A percentile compares a stretch with the other conserved stretches of the same genome.
Conservation (phyloP, 2,888 invertebrate genomes). For the Sarcophaga subvicina region DNA sequence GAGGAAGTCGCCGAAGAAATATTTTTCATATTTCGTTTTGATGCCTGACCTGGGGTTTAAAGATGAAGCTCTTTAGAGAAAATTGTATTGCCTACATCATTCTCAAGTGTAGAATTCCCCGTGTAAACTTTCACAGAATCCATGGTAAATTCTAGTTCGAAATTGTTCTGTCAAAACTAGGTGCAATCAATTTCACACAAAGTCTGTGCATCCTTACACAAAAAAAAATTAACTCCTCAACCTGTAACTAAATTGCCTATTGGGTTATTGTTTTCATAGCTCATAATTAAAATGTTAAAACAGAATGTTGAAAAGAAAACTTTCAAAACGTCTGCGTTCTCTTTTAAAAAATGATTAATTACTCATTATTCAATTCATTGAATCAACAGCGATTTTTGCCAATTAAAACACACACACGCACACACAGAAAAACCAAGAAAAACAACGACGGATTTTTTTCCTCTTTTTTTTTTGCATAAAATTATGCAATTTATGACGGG, state of each 20-base stretch:
- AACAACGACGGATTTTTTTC: not conserved
- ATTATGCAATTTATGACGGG: not conserved
- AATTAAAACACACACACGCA: not conserved
- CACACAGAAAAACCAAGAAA: not conserved
- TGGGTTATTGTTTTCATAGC: not conserved
- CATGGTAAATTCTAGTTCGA: too few relatives aligned
- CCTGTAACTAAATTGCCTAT: not conserved
- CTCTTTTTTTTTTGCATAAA: not conserved
- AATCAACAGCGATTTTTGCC: conserved; percentile 7
- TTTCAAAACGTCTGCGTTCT: not conserved
- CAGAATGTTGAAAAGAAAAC: not conserved
- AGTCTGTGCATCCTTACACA: too few relatives aligned
- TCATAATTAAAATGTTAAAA: not conserved
- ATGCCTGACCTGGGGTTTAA: too few relatives aligned
- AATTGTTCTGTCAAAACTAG: too few relatives aligned
- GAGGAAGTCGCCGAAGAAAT: too few relatives aligned
- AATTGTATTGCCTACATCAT: too few relatives aligned
- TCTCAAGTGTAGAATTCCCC: too few relatives aligned
- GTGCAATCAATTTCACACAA: too few relatives aligned
- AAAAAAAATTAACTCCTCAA: not conserved
- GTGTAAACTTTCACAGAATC: too few relatives aligned
- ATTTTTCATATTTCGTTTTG: too few relatives aligned
- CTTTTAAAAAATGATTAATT: conserved; percentile 15
- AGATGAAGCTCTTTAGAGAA: too few relatives aligned
- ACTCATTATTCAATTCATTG: conserved; percentile 8